Conservation (phyloP, 2,113 vertebrate species). For the Seriola dumerili region DNA sequence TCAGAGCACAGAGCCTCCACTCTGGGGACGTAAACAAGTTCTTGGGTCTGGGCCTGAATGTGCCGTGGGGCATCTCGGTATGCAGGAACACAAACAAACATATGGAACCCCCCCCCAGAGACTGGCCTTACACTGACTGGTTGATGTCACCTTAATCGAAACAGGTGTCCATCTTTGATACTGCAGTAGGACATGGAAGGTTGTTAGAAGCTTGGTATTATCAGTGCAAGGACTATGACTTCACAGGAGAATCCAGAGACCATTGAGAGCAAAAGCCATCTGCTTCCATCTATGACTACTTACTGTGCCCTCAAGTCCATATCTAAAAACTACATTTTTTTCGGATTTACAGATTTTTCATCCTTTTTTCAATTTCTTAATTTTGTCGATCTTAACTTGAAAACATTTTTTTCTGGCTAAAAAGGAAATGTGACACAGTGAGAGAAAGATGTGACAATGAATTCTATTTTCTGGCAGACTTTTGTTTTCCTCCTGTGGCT, state of each 20-base stretch:
- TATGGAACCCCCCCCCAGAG: constrained; percentile 31
- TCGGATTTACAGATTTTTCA: neutral
- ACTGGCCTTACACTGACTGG: constrained; percentile 23
- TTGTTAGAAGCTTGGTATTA: neutral
- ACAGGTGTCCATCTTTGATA: constrained; percentile 9
- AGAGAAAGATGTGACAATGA: no score
- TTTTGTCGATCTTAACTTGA: neutral
- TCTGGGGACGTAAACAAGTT: constrained; percentile 53
- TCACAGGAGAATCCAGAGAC: neutral
- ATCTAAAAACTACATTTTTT: neutral
- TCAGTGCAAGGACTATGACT: neutral
- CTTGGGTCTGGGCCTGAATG: constrained; percentile 29
- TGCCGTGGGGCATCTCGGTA: constrained; percentile 8
- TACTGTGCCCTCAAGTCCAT: neutral
- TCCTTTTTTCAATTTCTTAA: neutral
- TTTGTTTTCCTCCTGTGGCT: neutral
- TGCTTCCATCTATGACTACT: neutral
- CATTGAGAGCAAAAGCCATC: neutral
- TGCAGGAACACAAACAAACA: constrained; percentile 37
- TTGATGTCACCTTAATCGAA: constrained; percentile 30
- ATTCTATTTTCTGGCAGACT: neutral
- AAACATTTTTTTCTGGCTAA: neutral
- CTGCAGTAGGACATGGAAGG: neutral
- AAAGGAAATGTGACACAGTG: neutral
- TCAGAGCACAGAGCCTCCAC: constrained; percentile 39